These are phyloP conservation scores for Tylochromis polylepis DNA, from an alignment of 2,113 vertebrate genomes.

Conservation along the genomic window DNA sequence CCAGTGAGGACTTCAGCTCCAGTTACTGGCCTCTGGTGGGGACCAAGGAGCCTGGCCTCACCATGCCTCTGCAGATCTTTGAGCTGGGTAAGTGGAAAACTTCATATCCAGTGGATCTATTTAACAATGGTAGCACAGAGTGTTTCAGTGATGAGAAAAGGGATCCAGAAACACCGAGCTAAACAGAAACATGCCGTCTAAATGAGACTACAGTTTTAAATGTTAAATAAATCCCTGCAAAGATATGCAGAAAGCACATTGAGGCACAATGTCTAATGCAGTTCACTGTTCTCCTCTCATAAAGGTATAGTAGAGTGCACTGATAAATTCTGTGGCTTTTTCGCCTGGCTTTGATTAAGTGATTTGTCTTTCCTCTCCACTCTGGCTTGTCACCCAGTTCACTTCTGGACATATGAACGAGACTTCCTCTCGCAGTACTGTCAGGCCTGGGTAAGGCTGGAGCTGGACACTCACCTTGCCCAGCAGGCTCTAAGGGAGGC, in stretches of 20 bases:
- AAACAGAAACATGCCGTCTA: background rate
- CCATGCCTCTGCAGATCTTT: conserved; percentile 76
- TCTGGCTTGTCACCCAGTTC: conserved; percentile 48
- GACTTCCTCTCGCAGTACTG: conserved; percentile 74
- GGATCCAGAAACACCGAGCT: background rate
- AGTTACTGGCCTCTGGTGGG: conserved; percentile 68
- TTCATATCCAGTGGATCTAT: background rate
- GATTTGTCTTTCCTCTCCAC: background rate
- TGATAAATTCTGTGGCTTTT: background rate
- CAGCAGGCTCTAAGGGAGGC: conserved; percentile 75
- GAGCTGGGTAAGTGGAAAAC: conserved; percentile 65
- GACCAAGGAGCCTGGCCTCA: conserved; percentile 61
- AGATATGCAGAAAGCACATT: background rate
- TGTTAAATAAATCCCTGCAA: background rate
- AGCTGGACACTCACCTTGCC: conserved; percentile 73
- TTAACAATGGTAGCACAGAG: background rate
- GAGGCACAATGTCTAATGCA: background rate
- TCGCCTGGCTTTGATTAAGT: background rate
- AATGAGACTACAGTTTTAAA: background rate
- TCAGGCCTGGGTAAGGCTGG: conserved; percentile 72
- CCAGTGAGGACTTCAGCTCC: conserved; percentile 76
- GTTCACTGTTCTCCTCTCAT: background rate
- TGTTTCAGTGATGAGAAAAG: background rate
- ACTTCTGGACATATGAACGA: conserved; percentile 71
- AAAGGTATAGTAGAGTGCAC: background rate